phyloP scores from a whole-genome alignment of 2,888 invertebrate species.

The Scaptodrosophila latifasciaeformis region DNA sequence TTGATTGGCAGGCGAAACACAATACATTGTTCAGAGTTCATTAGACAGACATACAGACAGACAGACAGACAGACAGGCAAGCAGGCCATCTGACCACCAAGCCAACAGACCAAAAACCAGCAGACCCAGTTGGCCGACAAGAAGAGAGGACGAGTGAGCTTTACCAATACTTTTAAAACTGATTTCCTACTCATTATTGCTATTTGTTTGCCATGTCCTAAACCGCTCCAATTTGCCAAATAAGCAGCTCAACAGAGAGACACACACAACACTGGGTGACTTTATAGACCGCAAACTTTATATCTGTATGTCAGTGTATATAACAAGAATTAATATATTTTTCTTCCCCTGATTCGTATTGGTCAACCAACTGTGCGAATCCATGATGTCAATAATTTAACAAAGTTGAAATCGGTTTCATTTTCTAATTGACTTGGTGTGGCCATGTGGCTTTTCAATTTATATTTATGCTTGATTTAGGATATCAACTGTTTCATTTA shows the following conservation, averaged over 20 bases:
- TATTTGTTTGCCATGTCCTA: slow-evolving; percentile 7
- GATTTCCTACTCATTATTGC: slow-evolving; percentile 39
- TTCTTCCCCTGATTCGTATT: no score
- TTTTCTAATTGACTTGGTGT: slow-evolving; percentile 54
- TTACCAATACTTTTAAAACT: slow-evolving; percentile 6
- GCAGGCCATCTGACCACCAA: no score
- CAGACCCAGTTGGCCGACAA: no score
- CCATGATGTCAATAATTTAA: slow-evolving; percentile 23
- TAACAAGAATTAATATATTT: no score
- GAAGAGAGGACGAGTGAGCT: no score
- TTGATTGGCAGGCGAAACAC: slow-evolving; percentile 54
- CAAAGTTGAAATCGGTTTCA: slow-evolving; percentile 17
- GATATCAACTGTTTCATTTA: no score
- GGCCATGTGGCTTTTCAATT: slow-evolving; percentile 38
- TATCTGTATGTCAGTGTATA: no score
- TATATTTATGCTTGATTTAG: slow-evolving; percentile 27
- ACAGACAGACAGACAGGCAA: slow-evolving; percentile 11
- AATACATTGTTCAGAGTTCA: slow-evolving; percentile 43
- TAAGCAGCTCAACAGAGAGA: not conserved
- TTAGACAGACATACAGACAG: slow-evolving; percentile 26
- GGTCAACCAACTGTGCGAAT: slow-evolving; percentile 8
- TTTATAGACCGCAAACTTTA: not conserved
- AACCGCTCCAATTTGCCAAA: not conserved
- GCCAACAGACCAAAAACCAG: no score
- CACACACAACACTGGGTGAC: not conserved